A percentile compares a stretch with the other conserved stretches of the same genome.
phyloP scores from a whole-genome alignment of 2,797 vertebrate species.

The Triplophysa bombifrons region DNA sequence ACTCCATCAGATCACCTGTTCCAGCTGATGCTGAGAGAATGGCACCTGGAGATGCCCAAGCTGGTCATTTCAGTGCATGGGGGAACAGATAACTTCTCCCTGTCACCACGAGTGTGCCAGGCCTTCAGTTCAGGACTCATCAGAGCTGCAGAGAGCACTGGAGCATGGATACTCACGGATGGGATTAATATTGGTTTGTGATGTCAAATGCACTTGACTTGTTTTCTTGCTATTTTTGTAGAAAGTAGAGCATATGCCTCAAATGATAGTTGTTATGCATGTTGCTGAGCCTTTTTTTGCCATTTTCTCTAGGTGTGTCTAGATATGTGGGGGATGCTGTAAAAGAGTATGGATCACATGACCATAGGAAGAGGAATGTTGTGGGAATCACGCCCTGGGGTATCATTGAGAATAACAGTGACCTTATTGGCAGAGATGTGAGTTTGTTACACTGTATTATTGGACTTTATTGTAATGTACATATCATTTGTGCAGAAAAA shows the following conservation, averaged over 20 bases:
- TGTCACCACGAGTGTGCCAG: slow-evolving; percentile 85
- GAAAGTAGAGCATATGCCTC: neutral
- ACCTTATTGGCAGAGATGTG: slow-evolving; percentile 93
- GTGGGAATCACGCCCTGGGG: slow-evolving; percentile 95
- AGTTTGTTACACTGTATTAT: slow-evolving; percentile 60
- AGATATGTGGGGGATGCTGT: slow-evolving; percentile 92
- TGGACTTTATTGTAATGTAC: neutral
- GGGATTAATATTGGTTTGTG: slow-evolving; percentile 88
- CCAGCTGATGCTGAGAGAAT: slow-evolving; percentile 91
- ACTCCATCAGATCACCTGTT: slow-evolving; percentile 84
- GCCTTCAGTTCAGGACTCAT: slow-evolving; percentile 90
- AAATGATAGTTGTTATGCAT: neutral
- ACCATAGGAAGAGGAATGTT: slow-evolving; percentile 87
- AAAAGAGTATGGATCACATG: slow-evolving; percentile 83
- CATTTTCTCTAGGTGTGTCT: slow-evolving; percentile 82
- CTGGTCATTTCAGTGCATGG: slow-evolving; percentile 92
- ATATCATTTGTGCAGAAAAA: too few species aligned
- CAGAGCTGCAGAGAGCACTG: slow-evolving; percentile 90
- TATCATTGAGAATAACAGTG: slow-evolving; percentile 89
- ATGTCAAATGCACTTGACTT: neutral
- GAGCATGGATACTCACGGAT: slow-evolving; percentile 95
- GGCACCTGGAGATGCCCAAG: slow-evolving; percentile 96
- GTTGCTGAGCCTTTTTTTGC: neutral
- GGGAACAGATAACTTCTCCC: slow-evolving; percentile 88
- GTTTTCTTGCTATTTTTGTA: neutral